phyloP scores from a whole-genome alignment of 2,888 invertebrate genomes.

The Ephialtes manifestator region DNA sequence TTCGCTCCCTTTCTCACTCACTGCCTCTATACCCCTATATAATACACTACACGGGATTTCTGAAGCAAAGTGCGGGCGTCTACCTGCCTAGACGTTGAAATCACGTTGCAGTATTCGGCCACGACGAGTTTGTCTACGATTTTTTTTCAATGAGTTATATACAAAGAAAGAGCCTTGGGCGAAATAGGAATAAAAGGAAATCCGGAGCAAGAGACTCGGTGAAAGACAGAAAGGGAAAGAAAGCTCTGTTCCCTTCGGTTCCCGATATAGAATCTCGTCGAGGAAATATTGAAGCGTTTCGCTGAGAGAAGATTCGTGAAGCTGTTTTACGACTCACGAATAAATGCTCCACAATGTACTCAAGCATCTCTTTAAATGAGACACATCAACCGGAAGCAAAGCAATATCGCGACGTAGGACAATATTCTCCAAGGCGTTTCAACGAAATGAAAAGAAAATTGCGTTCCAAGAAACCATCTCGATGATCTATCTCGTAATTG shows the following conservation, averaged over 20 bases:
- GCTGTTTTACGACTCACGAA: background rate
- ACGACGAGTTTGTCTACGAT: background rate
- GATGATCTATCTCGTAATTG: constrained; percentile 2
- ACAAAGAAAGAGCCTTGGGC: background rate
- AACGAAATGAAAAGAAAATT: background rate
- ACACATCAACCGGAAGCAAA: background rate
- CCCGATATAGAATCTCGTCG: constrained; percentile 55
- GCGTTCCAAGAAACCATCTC: constrained; percentile 7
- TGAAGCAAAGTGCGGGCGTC: constrained; percentile 11
- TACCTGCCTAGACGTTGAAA: constrained; percentile 9
- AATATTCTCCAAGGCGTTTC: background rate
- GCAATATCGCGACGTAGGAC: background rate
- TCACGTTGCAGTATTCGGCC: constrained; percentile 6
- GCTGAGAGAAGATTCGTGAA: background rate
- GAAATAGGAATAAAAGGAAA: constrained; percentile 37
- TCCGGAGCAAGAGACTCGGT: background rate
- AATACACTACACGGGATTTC: background rate
- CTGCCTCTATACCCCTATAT: background rate
- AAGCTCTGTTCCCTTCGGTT: constrained; percentile 23
- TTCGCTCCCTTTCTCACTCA: background rate
- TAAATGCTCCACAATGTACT: background rate
- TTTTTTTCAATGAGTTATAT: background rate
- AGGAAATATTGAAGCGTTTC: constrained; percentile 22
- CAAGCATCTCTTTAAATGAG: background rate
- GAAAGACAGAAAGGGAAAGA: constrained; percentile 12